These are phyloP conservation scores for Procavia capensis DNA, from an alignment of 2,113 vertebrate genomes.

Conservation along the genomic window DNA sequence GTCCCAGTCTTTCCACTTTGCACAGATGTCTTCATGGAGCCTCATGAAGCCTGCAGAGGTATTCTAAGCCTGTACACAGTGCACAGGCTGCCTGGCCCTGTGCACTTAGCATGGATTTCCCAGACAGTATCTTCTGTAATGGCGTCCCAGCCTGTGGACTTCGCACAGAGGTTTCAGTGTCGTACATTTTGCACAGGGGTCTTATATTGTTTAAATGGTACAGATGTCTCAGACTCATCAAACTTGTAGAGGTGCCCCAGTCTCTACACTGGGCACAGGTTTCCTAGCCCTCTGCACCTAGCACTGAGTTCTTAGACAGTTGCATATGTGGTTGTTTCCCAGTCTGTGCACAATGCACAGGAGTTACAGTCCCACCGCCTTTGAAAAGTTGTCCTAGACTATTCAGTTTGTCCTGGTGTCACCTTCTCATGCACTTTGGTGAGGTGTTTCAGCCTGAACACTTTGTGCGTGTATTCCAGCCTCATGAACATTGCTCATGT, in stretches of 20 bases:
- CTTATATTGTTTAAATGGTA: background rate
- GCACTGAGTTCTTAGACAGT: too few relatives aligned
- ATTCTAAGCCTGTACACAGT: too few relatives aligned
- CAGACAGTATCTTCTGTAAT: background rate
- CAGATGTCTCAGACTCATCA: background rate
- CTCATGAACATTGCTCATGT: background rate
- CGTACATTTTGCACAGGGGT: background rate
- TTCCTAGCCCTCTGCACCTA: too few relatives aligned
- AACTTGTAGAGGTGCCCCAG: background rate
- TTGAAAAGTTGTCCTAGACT: background rate
- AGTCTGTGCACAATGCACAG: too few relatives aligned
- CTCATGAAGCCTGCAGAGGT: background rate
- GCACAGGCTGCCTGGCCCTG: too few relatives aligned
- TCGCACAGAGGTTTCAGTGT: background rate
- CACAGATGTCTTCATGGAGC: background rate
- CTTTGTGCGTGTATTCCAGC: background rate
- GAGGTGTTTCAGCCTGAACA: background rate
- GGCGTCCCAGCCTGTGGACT: background rate
- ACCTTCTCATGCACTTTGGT: background rate
- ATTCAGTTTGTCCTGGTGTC: background rate
- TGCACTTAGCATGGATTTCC: background rate
- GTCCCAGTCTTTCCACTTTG: too few relatives aligned
- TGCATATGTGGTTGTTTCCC: background rate
- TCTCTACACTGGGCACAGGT: too few relatives aligned
- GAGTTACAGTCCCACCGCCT: too few relatives aligned